Evolutionary conservation across 2,888 invertebrate species (phyloP), one percentile per base, ranked within the genome.

Genomic region (Germaria angustata): DNA sequence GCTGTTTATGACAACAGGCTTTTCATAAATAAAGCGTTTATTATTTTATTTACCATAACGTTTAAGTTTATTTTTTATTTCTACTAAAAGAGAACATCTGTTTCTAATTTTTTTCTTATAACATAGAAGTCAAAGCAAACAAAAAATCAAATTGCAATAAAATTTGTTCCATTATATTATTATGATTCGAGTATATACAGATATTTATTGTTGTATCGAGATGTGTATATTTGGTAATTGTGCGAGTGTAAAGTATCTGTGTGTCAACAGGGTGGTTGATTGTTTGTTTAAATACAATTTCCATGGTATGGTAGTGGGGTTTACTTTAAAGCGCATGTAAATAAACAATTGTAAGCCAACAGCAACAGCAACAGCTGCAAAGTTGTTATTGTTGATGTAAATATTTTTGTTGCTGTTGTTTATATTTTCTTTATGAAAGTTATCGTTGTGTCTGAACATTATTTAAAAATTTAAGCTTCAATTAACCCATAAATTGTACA

Each of bases 311-410:
- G 24, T 68, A 68, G 68, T 51, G 76, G 24, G 28, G 59, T 81
- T 49, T 55, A 44, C 68, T 61, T 63, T 55, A 49, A 77, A 78
- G 68, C 39, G 22, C 68, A 34, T 68, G 72, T 77, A 66, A 66
- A 55, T 72, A 65, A 59, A 71, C 69, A 71, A 63, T 13, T 28
- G 51, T 53, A 51, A 65, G 36, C 44, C 39, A 68, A 81, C 81
- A 81, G 73, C 81, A 81, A 78, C 81, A 78, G 81, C 73, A 81
- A n/a, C n/a, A n/a, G n/a, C n/a, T n/a, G n/a, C 22, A 63, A 24
- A 77, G 66, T 72, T 81, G 51, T 71, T 68, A 28, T 53, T 68
- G 51, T 53, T 28, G 57, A 66, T 72, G 65, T 68, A 63, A 53
- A 63, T 76, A 59, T 59, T 68, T 13, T 51, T 49, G 9, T 36